phyloP scores from a whole-genome alignment of 2,113 vertebrate genomes.

The Thinocorus orbignyianus region DNA sequence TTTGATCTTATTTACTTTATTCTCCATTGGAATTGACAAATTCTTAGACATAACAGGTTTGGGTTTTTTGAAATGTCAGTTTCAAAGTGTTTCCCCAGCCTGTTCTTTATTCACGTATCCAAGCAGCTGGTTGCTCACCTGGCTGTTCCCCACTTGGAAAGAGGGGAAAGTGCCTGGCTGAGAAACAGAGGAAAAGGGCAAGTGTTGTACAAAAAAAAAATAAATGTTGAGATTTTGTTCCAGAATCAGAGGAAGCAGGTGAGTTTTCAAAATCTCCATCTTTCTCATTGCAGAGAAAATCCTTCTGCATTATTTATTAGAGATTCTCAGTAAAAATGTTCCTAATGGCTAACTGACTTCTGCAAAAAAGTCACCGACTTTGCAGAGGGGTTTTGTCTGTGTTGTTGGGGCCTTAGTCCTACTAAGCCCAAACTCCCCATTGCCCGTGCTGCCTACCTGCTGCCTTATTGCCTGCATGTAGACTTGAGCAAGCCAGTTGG shows the following conservation, averaged over 20 bases:
- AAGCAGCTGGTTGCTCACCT: background rate
- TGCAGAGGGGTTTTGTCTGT: background rate
- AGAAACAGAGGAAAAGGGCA: background rate
- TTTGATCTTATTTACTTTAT: background rate
- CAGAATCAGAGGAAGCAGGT: background rate
- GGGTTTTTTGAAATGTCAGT: background rate
- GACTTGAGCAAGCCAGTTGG: background rate
- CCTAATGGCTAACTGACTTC: background rate
- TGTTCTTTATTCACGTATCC: background rate
- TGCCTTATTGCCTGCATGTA: background rate
- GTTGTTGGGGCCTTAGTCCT: background rate
- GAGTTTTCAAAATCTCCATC: background rate
- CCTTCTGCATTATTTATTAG: background rate
- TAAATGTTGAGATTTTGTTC: background rate
- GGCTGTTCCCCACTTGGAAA: background rate
- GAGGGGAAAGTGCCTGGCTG: background rate
- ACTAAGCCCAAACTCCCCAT: accelerated
- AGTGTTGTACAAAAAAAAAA: background rate
- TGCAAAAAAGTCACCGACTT: background rate
- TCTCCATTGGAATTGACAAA: background rate
- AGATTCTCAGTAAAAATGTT: background rate
- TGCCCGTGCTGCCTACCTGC: background rate
- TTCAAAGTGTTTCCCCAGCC: background rate
- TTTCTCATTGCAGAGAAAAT: background rate
- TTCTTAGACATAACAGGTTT: background rate